Evolutionary conservation across 2,797 vertebrate species (phyloP), one percentile per base, ranked within the genome.

Genomic region (Peromyscus nudipes): DNA sequence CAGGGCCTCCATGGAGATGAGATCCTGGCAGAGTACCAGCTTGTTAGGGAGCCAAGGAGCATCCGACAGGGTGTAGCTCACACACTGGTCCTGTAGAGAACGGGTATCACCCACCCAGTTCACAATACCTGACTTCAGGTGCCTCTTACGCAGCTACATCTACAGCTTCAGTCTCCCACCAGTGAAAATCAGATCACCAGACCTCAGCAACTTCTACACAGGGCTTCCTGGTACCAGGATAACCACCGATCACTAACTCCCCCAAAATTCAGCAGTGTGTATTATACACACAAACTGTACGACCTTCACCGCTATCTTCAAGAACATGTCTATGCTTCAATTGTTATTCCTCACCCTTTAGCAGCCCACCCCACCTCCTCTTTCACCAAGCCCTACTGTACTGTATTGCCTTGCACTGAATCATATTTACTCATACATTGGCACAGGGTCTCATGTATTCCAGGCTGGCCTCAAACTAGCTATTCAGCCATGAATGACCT

Each of bases 111-210:
- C 52, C 60, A 60, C 34, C 79, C 46, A 2, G 27, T 23, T 55
- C n/a, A 46, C 55, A 62, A 14, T 11, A 29, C 34, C 76, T 65
- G 19, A 73, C 12, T 55, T 88, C 40, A 55, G 10, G 4, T 46
- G n/a, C 31, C 40, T 93, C 92, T 90, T 52, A 95, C 46, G 87
- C n/a, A 86, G 34, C 31, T 84, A 46, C 34, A 34, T 37, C 80
- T 91, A 64, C 10, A 84, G 34, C 55, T 77, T 91, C 64, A 65
- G 80, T 75, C 19, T 27, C 34, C 6, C 14, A 8, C 62, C 46
- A 95, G 91, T 6, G 52, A 91, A 89, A 87, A 91, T 16, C 6
- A 76, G 46, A 79, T 57, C 31, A 92, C 40, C 69, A 67, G 76
- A 79, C 19, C 57, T 76, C 25, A 92, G 75, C 4, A 40, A 55